Evolutionary conservation across 2,797 vertebrate genomes (phyloP).

Genomic region (Staurois parvus): DNA sequence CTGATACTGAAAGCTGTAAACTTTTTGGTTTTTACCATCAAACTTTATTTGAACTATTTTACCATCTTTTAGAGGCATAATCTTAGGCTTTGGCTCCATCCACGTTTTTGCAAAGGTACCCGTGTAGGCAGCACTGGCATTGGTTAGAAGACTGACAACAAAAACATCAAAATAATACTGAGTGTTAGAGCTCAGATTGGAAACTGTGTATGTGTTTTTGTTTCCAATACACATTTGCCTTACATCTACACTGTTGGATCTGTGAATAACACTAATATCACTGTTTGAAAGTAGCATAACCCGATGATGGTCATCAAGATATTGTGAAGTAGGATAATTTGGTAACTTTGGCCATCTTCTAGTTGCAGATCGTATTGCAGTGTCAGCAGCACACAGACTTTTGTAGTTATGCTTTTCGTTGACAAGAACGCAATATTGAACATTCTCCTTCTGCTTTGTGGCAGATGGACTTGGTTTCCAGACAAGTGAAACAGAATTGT

Average conservation of each 20-base stretch:
- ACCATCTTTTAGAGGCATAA: conserved; percentile 80
- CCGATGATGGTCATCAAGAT: conserved; percentile 66
- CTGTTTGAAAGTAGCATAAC: conserved; percentile 68
- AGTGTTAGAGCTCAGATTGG: conserved; percentile 82
- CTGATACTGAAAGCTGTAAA: conserved; percentile 81
- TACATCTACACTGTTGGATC: conserved; percentile 68
- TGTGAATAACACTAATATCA: conserved; percentile 68
- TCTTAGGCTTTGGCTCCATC: conserved; percentile 78
- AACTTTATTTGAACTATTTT: conserved; percentile 83
- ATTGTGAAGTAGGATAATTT: conserved; percentile 64
- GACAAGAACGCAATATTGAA: conserved; percentile 86
- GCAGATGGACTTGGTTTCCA: conserved; percentile 85
- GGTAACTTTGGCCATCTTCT: conserved; percentile 51
- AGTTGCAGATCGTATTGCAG: conserved; percentile 69
- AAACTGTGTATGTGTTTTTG: conserved; percentile 84
- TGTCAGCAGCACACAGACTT: conserved; percentile 83
- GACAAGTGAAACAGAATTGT: conserved; percentile 86
- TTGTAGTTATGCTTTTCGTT: conserved; percentile 85
- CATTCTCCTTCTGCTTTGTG: conserved; percentile 68
- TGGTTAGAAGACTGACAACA: conserved; percentile 81
- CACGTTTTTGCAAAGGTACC: conserved; percentile 84
- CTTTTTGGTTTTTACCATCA: conserved; percentile 70
- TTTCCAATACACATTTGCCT: conserved; percentile 82
- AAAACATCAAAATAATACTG: conserved; percentile 92
- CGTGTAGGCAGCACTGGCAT: conserved; percentile 81